Percentiles rank a stretch among this genome's conserved stretches.
Conservation (phyloP, 2,113 vertebrate genomes). For the Phyllostomus hastatus region DNA sequence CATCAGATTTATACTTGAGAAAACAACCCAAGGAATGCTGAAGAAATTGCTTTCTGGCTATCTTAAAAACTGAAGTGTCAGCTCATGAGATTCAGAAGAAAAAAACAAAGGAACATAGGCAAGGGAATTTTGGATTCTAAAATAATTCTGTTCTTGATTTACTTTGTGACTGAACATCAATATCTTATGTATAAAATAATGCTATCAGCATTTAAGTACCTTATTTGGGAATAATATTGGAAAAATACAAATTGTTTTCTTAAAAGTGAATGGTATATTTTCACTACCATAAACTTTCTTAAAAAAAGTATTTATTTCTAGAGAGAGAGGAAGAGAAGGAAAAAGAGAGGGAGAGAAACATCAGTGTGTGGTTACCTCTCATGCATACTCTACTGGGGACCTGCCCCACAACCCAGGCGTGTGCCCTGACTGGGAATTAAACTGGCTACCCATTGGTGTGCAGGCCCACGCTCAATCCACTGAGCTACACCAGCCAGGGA, state of each 20-base stretch:
- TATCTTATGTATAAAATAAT: background rate
- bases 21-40: background rate
- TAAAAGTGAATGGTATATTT: background rate
- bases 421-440: too few relatives aligned
- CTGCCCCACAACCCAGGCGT: too few relatives aligned
- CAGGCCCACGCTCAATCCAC: too few relatives aligned
- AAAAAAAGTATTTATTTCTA: too few relatives aligned
- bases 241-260: background rate
- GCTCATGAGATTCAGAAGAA: background rate
- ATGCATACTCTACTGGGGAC: too few relatives aligned
- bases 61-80: background rate
- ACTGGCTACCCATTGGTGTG: too few relatives aligned
- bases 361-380: too few relatives aligned
- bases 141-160: slow-evolving; percentile 3
- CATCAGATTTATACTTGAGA: background rate
- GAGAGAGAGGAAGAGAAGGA: too few relatives aligned
- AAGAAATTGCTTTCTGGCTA: background rate
- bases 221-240: background rate
- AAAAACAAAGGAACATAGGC: background rate
- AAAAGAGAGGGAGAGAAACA: too few relatives aligned
- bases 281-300: background rate
- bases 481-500: background rate
- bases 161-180: slow-evolving; percentile 8
- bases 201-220: background rate
- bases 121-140: slow-evolving; percentile 2